phyloP scores from a whole-genome alignment of 1,140 invertebrate species.

The Drosophila sturtevanti region DNA sequence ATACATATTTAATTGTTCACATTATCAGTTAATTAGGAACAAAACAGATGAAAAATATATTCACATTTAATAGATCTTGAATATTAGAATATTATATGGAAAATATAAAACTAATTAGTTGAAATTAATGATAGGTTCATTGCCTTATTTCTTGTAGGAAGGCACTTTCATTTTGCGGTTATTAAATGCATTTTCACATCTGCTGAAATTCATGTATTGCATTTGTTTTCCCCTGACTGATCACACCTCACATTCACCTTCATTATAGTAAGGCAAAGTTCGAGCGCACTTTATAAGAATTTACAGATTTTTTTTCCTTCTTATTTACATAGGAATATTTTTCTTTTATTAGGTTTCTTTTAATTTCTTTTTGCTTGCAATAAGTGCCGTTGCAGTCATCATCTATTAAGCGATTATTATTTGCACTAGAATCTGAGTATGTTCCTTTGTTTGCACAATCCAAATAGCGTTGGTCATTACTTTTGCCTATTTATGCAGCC shows the following conservation, averaged over 20 bases:
- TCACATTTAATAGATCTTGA: no score
- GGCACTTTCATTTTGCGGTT: not conserved
- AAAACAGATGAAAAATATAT: no score
- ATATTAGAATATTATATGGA: no score
- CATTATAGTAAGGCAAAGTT: not conserved
- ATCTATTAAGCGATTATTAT: constrained; percentile 1
- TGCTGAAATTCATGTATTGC: not conserved
- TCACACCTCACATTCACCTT: not conserved
- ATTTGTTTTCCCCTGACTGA: not conserved
- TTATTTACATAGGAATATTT: not conserved
- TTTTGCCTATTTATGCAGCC: constrained; percentile 10
- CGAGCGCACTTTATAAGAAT: not conserved
- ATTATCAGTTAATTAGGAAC: no score
- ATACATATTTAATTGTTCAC: no score
- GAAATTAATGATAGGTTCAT: not conserved
- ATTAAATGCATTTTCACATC: not conserved
- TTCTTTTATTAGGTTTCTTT: not conserved
- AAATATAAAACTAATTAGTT: not conserved
- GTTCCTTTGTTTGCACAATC: constrained; percentile 8
- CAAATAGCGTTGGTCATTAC: constrained; percentile 12
- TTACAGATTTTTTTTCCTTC: not conserved
- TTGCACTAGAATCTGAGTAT: constrained; percentile 4
- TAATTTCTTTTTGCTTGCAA: not conserved
- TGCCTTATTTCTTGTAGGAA: not conserved
- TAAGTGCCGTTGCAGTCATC: constrained; percentile 7